Conservation (phyloP, 2,888 invertebrate species). For the Spilarctia lutea region DNA sequence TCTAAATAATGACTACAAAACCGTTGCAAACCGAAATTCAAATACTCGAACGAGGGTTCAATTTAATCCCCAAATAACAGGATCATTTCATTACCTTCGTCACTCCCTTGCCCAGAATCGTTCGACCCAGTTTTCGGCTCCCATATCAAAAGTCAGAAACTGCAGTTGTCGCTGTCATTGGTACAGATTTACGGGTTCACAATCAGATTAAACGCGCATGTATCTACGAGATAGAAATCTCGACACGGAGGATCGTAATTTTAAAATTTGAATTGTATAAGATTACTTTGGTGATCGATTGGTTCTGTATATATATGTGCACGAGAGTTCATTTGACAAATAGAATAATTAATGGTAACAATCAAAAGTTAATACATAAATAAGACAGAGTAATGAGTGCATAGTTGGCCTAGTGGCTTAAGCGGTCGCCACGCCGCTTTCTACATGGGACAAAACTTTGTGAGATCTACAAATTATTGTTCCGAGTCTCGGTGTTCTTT, state of each 20-base stretch:
- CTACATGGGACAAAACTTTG: too few species aligned
- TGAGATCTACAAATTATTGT: too few species aligned
- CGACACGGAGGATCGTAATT: conserved; percentile 6
- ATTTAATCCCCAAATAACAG: conserved; percentile 10
- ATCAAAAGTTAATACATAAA: neutral
- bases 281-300: neutral
- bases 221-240: conserved; percentile 21
- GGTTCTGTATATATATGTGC: neutral
- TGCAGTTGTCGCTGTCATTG: conserved; percentile 37
- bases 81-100: conserved; percentile 16
- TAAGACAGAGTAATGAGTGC: too few species aligned
- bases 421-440: too few species aligned
- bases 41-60: neutral
- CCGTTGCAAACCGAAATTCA: neutral
- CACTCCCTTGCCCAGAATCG: conserved; percentile 4
- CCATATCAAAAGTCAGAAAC: conserved; percentile 34
- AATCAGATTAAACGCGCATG: conserved; percentile 44
- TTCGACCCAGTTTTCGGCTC: conserved; percentile 8
- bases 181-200: conserved; percentile 36
- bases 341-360: neutral
- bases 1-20: neutral
- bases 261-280: neutral
- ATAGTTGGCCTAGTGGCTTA: too few species aligned
- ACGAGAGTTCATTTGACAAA: neutral
- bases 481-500: too few species aligned